Conservation (phyloP, 2,113 vertebrate species). For the Synodontis membranacea region DNA sequence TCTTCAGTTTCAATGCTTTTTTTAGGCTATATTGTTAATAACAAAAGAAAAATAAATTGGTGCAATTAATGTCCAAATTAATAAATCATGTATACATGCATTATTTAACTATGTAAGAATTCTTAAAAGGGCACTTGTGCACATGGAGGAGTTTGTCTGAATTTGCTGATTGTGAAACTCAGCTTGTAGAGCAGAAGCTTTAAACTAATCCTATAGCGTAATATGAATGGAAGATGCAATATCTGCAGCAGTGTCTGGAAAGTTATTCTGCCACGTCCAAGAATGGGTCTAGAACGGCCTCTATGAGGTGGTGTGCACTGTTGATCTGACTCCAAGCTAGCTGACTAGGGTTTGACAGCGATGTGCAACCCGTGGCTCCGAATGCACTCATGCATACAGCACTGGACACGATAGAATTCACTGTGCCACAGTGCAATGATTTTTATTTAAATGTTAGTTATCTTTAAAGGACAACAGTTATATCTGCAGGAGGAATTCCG, state of each 20-base stretch:
- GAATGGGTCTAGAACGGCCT: not conserved
- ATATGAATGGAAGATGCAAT: not conserved
- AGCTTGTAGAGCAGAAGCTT: not conserved
- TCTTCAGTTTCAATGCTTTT: not conserved
- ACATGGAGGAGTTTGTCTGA: not conserved
- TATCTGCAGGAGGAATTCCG: not conserved
- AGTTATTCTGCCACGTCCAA: not conserved
- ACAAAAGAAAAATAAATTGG: not conserved
- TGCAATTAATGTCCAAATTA: not conserved
- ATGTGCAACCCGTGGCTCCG: not conserved
- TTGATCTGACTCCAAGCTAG: not conserved
- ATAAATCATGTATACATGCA: not conserved
- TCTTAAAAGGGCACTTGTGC: not conserved
- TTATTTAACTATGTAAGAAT: not conserved
- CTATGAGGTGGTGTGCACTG: not conserved
- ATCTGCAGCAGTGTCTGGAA: not conserved
- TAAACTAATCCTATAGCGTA: not conserved
- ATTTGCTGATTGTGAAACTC: not conserved
- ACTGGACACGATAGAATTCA: not conserved
- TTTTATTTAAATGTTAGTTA: not conserved
- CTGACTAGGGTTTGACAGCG: not conserved
- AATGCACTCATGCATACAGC: not conserved
- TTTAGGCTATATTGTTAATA: not conserved
- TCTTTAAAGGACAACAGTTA: not conserved
- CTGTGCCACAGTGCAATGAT: not conserved